Percentiles rank a stretch among this genome's conserved stretches.
These are phyloP conservation scores for Micromesistius poutassou DNA, from an alignment of 2,797 vertebrate species.

Conservation along the genomic window DNA sequence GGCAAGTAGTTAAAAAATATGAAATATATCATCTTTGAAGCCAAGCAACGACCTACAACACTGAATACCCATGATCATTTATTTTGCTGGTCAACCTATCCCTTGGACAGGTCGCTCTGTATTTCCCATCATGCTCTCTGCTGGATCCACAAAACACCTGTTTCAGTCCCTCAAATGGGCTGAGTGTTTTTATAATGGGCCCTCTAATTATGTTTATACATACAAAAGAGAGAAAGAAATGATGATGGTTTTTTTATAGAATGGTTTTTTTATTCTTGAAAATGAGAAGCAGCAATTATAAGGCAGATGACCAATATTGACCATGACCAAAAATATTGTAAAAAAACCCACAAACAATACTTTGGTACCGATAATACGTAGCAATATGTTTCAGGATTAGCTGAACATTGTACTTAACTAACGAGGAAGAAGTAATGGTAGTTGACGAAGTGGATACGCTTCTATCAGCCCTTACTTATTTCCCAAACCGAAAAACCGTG, in stretches of 20 bases:
- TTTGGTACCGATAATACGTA: background rate
- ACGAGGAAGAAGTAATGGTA: background rate
- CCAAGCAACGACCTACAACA: conserved; percentile 26
- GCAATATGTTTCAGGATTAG: background rate
- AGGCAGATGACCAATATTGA: too few species aligned
- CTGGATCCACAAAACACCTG: conserved; percentile 32
- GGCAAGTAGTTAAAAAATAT: too few species aligned
- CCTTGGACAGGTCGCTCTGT: conserved; percentile 35
- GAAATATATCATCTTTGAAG: background rate
- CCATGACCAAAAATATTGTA: too few species aligned
- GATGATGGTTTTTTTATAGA: background rate
- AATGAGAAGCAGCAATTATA: too few species aligned
- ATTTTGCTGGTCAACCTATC: conserved; percentile 21
- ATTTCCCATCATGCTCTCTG: conserved; percentile 31
- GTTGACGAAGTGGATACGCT: background rate
- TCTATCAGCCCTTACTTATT: background rate
- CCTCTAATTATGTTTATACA: conserved; percentile 21
- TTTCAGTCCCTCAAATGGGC: conserved; percentile 31
- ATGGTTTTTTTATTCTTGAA: too few species aligned
- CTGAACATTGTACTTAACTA: background rate
- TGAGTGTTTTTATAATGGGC: conserved; percentile 42
- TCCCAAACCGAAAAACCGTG: background rate
- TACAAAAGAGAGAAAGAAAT: background rate
- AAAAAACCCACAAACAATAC: background rate
- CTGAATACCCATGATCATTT: conserved; percentile 22